Percentiles rank a stretch among this genome's conserved stretches.
phyloP scores from a whole-genome alignment of 2,888 invertebrate species.

The Metallyticus violacea region DNA sequence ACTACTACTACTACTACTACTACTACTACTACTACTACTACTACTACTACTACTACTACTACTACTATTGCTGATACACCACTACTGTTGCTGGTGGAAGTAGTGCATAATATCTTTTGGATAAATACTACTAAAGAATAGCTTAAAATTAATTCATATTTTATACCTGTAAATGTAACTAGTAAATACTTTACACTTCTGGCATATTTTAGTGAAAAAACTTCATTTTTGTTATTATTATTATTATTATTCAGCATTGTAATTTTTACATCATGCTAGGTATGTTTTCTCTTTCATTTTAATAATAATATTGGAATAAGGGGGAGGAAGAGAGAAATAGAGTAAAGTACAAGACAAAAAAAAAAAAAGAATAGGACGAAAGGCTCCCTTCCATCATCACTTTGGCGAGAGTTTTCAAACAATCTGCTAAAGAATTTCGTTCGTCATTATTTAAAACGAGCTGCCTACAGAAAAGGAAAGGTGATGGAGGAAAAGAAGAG shows the following conservation, averaged over 20 bases:
- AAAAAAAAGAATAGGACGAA: background rate
- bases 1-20: too few species aligned
- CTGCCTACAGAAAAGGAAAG: conserved; percentile 20
- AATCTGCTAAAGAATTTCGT: conserved; percentile 32
- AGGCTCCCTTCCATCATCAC: conserved; percentile 9
- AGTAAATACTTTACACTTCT: background rate
- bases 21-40: too few species aligned
- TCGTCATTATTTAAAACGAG: conserved; percentile 33
- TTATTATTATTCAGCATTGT: background rate
- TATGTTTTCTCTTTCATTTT: background rate
- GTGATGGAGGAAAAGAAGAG: conserved; percentile 21
- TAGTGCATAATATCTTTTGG: too few species aligned
- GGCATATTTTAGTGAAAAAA: background rate
- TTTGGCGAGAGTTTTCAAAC: conserved; percentile 19
- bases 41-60: too few species aligned
- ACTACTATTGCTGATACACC: too few species aligned
- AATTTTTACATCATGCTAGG: background rate
- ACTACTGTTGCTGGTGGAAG: too few species aligned
- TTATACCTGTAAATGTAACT: background rate
- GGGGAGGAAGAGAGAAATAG: too few species aligned
- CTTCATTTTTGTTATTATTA: background rate
- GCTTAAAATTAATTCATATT: too few species aligned
- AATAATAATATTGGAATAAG: background rate
- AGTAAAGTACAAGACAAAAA: background rate
- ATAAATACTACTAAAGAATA: too few species aligned